Conservation (phyloP, 2,113 vertebrate genomes). For the Gymnocephalus cernua region DNA sequence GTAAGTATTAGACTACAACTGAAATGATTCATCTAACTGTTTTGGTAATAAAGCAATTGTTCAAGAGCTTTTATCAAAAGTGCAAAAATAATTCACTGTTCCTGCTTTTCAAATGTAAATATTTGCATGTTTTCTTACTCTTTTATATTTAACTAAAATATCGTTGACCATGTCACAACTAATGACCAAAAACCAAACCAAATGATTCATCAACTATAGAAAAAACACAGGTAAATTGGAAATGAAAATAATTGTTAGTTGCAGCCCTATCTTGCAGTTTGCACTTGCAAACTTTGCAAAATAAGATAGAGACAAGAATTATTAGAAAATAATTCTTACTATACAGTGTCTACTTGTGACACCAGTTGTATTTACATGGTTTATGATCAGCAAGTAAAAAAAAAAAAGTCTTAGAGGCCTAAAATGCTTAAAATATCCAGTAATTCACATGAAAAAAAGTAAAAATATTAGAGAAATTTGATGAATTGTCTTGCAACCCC, state of each 20-base stretch:
- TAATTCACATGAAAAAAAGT: not conserved
- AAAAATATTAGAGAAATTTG: not conserved
- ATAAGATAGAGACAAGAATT: no score
- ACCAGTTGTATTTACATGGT: not conserved
- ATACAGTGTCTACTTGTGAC: not conserved
- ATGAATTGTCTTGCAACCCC: not conserved
- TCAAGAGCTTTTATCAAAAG: not conserved
- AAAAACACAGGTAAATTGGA: not conserved
- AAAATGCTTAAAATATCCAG: not conserved
- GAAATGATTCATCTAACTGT: not conserved
- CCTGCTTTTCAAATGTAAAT: not conserved
- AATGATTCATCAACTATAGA: not conserved
- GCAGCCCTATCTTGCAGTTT: not conserved
- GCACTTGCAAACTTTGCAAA: no score
- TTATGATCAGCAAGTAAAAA: not conserved
- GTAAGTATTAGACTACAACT: slow-evolving; percentile 77
- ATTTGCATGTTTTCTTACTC: not conserved
- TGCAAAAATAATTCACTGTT: not conserved
- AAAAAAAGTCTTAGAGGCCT: not conserved
- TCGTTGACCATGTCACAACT: no score
- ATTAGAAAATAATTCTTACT: no score
- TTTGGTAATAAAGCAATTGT: not conserved
- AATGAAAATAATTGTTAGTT: not conserved
- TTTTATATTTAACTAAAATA: not conserved
- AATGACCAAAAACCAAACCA: not conserved